Conservation (phyloP, 2,113 vertebrate genomes). For the Xiphorhynchus elegans region DNA sequence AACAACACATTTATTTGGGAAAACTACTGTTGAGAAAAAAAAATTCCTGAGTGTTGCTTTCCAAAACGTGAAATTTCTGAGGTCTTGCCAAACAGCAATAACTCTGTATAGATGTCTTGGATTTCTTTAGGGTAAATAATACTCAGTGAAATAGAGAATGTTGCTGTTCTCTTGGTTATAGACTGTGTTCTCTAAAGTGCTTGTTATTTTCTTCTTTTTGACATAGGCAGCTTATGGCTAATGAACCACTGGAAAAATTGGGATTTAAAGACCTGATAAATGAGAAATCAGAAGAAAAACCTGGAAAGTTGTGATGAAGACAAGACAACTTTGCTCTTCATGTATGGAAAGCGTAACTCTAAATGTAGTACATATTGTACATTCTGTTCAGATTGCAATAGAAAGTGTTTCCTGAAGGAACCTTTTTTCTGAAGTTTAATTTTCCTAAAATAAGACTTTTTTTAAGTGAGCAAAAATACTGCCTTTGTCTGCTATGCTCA, state of each 20-base stretch:
- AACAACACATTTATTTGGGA: neutral
- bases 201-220: neutral
- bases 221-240: conserved; percentile 90
- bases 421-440: neutral
- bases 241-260: conserved; percentile 89
- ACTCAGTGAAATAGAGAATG: neutral
- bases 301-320: conserved; percentile 48
- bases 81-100: neutral
- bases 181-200: neutral
- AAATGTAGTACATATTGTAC: neutral
- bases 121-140: neutral
- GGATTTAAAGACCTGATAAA: conserved; percentile 87
- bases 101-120: accelerated
- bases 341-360: neutral
- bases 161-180: neutral
- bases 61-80: neutral
- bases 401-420: neutral
- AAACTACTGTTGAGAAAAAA: neutral
- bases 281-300: conserved; percentile 57
- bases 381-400: neutral
- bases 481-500: neutral
- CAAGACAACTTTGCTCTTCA: neutral
- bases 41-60: neutral
- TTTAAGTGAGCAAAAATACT: neutral
- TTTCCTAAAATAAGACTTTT: neutral